These are phyloP conservation scores for Ursus arctos DNA, from an alignment of 2,113 vertebrate species.

Conservation along the genomic window DNA sequence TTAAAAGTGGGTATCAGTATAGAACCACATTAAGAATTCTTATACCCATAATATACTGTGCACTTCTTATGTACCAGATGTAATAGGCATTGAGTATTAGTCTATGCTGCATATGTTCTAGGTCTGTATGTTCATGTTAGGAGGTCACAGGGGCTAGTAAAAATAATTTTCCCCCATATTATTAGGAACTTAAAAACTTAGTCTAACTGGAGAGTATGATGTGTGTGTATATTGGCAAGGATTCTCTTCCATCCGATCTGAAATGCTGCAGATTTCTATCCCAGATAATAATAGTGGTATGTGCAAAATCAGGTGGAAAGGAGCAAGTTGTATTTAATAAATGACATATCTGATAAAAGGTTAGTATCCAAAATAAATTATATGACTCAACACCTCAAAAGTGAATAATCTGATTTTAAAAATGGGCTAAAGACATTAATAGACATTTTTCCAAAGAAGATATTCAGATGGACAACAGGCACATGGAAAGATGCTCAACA, in stretches of 20 bases:
- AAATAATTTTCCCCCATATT: conserved; percentile 15
- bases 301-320: conserved; percentile 17
- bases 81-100: not conserved
- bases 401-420: not conserved
- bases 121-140: not conserved
- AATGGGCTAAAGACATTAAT: not conserved
- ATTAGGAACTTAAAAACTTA: conserved; percentile 18
- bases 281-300: not conserved
- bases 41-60: not conserved
- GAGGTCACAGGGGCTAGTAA: not conserved
- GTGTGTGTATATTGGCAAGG: not conserved
- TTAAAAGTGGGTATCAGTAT: conserved; percentile 1
- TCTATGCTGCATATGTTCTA: not conserved
- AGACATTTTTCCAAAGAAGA: not conserved
- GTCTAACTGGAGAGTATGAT: not conserved
- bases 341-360: not conserved
- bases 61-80: not conserved
- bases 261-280: not conserved
- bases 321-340: not conserved
- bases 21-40: conserved; percentile 46
- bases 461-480: not conserved
- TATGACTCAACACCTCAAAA: not conserved
- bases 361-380: not conserved
- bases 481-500: not conserved
- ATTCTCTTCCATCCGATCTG: not conserved